Percentiles rank a stretch among this genome's conserved stretches.
Conservation (phyloP, 2,113 vertebrate genomes). For the Argyrosomus japonicus region DNA sequence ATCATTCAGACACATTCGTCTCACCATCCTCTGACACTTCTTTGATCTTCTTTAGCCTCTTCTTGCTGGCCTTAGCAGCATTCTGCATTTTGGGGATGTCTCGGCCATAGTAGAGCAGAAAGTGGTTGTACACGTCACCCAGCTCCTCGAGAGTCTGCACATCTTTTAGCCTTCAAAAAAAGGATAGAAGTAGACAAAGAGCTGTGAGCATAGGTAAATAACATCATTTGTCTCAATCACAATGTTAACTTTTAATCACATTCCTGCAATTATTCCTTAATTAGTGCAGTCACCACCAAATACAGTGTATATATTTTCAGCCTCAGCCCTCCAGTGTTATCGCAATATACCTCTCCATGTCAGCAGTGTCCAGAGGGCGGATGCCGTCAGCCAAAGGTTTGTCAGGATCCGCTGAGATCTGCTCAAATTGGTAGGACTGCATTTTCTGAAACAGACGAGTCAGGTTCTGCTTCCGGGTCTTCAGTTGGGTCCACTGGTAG, state of each 20-base stretch:
- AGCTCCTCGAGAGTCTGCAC: conserved; percentile 97
- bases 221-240: not conserved
- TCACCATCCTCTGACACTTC: conserved; percentile 92
- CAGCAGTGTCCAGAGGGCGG: conserved; percentile 94
- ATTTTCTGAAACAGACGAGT: conserved; percentile 97
- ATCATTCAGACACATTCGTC: not conserved
- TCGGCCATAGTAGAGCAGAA: conserved; percentile 96
- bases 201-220: not conserved
- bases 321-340: too few relatives aligned
- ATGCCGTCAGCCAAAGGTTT: conserved; percentile 97
- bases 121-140: conserved; percentile 97
- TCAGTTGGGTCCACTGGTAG: conserved; percentile 96
- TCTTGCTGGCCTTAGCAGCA: conserved; percentile 91
- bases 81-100: conserved; percentile 99
- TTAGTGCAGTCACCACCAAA: not conserved
- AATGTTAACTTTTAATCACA: not conserved
- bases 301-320: not conserved
- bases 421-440: conserved; percentile 98
- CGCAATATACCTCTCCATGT: conserved; percentile 91
- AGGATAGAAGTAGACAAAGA: not conserved
- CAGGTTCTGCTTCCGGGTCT: conserved; percentile 96
- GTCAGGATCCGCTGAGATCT: conserved; percentile 98
- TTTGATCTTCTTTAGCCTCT: conserved; percentile 90
- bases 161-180: conserved; percentile 89
- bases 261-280: not conserved